Percentiles rank a stretch among this genome's conserved stretches.
Evolutionary conservation across 2,113 vertebrate genomes (phyloP).

Genomic region (Lamprologus ornatipinnis): DNA sequence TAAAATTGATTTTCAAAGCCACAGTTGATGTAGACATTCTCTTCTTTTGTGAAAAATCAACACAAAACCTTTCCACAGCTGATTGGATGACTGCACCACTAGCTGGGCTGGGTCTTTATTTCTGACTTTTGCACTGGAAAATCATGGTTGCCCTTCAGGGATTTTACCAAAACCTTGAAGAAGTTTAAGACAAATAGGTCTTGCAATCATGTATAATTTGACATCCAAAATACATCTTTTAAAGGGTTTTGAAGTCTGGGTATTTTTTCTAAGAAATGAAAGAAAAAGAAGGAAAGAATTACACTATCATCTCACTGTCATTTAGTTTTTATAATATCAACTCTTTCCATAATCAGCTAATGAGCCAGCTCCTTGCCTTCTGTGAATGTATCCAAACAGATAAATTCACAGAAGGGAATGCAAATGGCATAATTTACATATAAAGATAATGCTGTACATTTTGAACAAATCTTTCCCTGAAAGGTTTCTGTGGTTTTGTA

Average conservation of each 20-base stretch:
- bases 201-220: background rate
- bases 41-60: background rate
- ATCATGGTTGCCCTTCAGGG: background rate
- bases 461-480: background rate
- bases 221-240: background rate
- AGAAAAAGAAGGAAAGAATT: background rate
- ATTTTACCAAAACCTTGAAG: background rate
- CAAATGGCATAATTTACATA: background rate
- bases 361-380: background rate
- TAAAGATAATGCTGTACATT: background rate
- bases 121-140: background rate
- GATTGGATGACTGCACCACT: background rate
- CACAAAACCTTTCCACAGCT: background rate
- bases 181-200: background rate
- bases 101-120: background rate
- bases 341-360: background rate
- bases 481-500: background rate
- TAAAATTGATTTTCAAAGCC: background rate
- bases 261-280: background rate
- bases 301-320: background rate
- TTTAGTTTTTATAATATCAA: background rate
- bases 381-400: background rate
- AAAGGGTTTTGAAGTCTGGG: background rate
- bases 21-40: background rate
- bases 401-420: background rate